Conservation (phyloP, 2,888 invertebrate species). For the Melieria picta region DNA sequence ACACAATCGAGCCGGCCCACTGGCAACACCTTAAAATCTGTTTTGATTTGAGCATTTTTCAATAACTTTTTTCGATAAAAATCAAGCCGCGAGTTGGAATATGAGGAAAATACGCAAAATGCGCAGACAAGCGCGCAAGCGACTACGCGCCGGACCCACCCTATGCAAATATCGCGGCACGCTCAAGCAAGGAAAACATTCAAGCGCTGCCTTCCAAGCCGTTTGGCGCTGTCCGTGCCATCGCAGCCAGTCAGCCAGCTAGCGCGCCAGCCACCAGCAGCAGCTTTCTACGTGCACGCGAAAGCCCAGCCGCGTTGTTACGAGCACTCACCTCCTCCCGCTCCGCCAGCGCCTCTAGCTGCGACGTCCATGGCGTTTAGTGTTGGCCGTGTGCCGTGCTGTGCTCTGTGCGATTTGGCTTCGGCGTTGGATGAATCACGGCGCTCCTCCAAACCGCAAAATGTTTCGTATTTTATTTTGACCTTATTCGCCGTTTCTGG, state of each 20-base stretch:
- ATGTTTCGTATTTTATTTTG: conserved; percentile 32
- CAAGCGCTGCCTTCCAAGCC: too few species aligned
- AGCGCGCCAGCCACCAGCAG: too few species aligned
- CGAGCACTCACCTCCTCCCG: conserved; percentile 19
- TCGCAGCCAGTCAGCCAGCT: too few species aligned
- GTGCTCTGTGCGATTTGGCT: conserved; percentile 5
- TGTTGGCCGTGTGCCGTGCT: not conserved
- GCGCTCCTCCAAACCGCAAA: not conserved
- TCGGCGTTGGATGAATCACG: not conserved
- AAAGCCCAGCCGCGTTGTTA: not conserved
- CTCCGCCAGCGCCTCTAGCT: conserved; percentile 3
- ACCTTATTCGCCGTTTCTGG: conserved; percentile 32
- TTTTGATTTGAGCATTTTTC: too few species aligned
- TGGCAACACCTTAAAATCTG: too few species aligned
- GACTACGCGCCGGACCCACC: not conserved
- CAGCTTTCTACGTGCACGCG: not conserved
- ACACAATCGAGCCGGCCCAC: too few species aligned
- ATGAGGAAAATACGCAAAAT: not conserved
- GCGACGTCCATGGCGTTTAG: conserved; percentile 22
- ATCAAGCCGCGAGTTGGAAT: too few species aligned
- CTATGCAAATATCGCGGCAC: conserved; percentile 5
- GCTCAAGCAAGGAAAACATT: not conserved
- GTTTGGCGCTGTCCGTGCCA: too few species aligned
- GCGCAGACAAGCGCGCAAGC: not conserved
- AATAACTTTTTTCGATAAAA: too few species aligned